Percentiles rank a stretch among this genome's conserved stretches.
Evolutionary conservation across 2,113 vertebrate species (phyloP).

Genomic region (Mystacornis crossleyi): DNA sequence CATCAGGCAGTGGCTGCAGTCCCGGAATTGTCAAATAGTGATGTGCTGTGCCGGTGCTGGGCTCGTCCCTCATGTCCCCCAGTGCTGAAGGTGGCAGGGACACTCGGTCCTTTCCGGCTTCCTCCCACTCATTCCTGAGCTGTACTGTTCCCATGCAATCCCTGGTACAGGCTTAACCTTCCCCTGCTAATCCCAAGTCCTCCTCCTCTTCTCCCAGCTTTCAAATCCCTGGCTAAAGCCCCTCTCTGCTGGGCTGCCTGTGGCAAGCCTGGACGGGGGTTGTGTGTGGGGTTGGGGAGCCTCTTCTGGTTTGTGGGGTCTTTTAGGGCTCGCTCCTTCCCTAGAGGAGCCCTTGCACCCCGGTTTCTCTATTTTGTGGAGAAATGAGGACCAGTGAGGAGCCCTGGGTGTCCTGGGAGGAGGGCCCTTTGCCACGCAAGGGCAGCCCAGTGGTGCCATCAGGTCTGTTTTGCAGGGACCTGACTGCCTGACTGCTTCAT

Average conservation of each 20-base stretch:
- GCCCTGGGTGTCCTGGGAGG: neutral
- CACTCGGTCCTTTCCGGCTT: neutral
- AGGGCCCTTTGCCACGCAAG: neutral
- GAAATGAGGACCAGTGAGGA: neutral
- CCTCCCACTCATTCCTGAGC: neutral
- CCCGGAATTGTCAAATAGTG: neutral
- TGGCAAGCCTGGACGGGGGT: neutral
- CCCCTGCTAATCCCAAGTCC: neutral
- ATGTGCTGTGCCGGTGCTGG: neutral
- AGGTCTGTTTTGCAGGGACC: neutral
- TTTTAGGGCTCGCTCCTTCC: neutral
- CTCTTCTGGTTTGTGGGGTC: neutral
- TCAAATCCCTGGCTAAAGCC: neutral
- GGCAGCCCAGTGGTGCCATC: accelerated
- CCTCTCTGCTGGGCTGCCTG: neutral
- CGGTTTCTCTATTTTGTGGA: neutral
- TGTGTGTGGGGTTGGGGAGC: accelerated
- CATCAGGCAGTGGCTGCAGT: too few relatives aligned
- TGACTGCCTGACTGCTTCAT: neutral
- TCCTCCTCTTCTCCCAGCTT: neutral
- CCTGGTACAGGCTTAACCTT: neutral
- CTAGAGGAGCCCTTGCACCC: neutral
- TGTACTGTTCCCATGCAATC: neutral
- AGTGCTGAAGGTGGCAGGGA: neutral
- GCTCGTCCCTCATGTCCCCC: neutral